Evolutionary conservation across 2,888 invertebrate species (phyloP).

Genomic region (Stenolophus ochropezus): DNA sequence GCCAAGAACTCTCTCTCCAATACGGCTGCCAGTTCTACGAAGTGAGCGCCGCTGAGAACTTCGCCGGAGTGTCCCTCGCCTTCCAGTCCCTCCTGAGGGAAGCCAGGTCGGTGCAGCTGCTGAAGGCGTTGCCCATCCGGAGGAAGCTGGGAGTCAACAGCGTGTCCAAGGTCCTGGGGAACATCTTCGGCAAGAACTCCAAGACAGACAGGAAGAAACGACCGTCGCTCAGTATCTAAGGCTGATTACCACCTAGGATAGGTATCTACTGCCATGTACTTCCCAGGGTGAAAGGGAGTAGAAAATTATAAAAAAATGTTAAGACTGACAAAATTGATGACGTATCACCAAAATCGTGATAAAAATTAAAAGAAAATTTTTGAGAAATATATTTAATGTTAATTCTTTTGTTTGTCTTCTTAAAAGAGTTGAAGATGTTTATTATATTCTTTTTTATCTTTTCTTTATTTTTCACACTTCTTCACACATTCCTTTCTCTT

Average conservation of each 20-base stretch:
- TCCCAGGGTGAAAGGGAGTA: neutral
- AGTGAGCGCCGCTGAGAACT: constrained; percentile 88
- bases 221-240: constrained; percentile 85
- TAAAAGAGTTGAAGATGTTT: too few species aligned
- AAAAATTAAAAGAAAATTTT: too few species aligned
- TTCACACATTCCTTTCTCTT: too few species aligned
- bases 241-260: constrained; percentile 29
- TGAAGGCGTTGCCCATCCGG: constrained; percentile 81
- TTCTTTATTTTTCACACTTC: too few species aligned
- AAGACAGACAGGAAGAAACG: constrained; percentile 86
- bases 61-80: constrained; percentile 86
- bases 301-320: neutral
- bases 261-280: neutral
- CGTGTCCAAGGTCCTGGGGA: constrained; percentile 86
- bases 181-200: constrained; percentile 87
- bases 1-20: constrained; percentile 84
- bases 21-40: constrained; percentile 90
- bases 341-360: too few species aligned
- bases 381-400: too few species aligned
- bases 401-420: too few species aligned
- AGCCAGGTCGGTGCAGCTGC: constrained; percentile 84
- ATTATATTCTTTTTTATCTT: too few species aligned
- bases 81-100: constrained; percentile 85
- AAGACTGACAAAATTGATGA: neutral
- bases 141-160: constrained; percentile 85